A percentile compares a stretch with the other conserved stretches of the same genome.
Evolutionary conservation across 2,797 vertebrate genomes (phyloP).

Genomic region (Megaceryle alcyon): DNA sequence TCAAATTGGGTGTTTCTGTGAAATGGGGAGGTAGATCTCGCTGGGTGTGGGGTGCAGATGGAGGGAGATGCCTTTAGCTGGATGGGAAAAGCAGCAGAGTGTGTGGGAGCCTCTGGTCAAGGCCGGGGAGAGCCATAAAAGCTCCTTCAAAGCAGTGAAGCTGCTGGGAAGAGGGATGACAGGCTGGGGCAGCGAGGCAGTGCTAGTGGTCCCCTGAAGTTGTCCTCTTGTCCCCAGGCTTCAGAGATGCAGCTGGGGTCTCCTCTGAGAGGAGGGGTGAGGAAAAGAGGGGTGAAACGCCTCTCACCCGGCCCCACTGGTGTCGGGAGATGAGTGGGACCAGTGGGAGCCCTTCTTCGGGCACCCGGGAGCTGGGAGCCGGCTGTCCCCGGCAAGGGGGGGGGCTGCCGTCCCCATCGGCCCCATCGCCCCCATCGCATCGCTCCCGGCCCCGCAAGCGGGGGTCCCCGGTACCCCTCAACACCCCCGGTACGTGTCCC

Average conservation of each 20-base stretch:
- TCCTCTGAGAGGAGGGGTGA: neutral
- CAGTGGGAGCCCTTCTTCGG: neutral
- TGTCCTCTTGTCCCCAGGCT: neutral
- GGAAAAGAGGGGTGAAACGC: neutral
- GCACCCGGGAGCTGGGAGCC: neutral
- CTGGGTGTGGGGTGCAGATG: neutral
- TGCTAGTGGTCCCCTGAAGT: neutral
- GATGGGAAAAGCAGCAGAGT: accelerated
- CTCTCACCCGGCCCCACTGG: neutral
- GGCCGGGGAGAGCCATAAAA: neutral
- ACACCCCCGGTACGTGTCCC: neutral
- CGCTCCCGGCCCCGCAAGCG: neutral
- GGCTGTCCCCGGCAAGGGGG: neutral
- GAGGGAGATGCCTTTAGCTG: neutral
- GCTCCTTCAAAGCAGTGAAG: neutral
- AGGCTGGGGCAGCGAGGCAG: neutral
- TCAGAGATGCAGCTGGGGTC: neutral
- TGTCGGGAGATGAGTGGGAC: neutral
- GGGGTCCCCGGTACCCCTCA: neutral
- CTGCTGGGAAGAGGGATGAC: neutral
- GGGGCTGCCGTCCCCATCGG: neutral
- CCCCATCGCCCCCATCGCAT: neutral
- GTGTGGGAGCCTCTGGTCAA: neutral
- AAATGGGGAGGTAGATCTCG: neutral
- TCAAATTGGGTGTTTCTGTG: accelerated